Evolutionary conservation across 1,140 invertebrate genomes (phyloP).

Genomic region (Micrasema longulum): DNA sequence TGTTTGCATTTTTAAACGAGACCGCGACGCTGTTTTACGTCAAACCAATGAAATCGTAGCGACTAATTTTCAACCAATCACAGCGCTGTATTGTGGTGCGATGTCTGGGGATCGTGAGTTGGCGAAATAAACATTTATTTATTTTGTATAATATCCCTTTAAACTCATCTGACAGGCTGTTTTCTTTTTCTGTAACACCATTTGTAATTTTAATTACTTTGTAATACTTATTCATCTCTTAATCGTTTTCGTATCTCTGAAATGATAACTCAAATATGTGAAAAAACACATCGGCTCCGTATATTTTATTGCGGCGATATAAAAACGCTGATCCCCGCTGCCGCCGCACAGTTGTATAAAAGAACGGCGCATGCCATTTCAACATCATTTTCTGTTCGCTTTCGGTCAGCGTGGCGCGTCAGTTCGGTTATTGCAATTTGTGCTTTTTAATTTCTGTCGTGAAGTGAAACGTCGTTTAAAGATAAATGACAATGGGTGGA

Average conservation of each 20-base stretch:
- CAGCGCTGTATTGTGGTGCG: constrained; percentile 51
- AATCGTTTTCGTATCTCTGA: background rate
- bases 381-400: constrained; percentile 52
- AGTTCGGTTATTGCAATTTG: constrained; percentile 43
- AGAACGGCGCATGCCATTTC: constrained; percentile 46
- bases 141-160: constrained; percentile 15
- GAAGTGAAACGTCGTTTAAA: constrained; percentile 42
- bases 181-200: constrained; percentile 12
- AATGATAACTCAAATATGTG: constrained; percentile 17
- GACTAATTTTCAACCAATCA: constrained; percentile 47
- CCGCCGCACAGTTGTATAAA: constrained; percentile 30
- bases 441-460: constrained; percentile 40
- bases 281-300: constrained; percentile 8
- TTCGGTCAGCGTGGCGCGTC: constrained; percentile 55
- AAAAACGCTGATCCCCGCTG: constrained; percentile 30
- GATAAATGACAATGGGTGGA: constrained; percentile 47
- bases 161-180: background rate
- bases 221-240: background rate
- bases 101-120: constrained; percentile 50
- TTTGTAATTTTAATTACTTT: background rate
- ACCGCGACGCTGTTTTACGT: background rate
- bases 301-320: constrained; percentile 23
- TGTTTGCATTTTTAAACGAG: constrained; percentile 24
- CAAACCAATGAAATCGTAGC: constrained; percentile 31
- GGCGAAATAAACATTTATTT: constrained; percentile 28